Conservation (phyloP, 2,797 vertebrate genomes). For the Merluccius polli region DNA sequence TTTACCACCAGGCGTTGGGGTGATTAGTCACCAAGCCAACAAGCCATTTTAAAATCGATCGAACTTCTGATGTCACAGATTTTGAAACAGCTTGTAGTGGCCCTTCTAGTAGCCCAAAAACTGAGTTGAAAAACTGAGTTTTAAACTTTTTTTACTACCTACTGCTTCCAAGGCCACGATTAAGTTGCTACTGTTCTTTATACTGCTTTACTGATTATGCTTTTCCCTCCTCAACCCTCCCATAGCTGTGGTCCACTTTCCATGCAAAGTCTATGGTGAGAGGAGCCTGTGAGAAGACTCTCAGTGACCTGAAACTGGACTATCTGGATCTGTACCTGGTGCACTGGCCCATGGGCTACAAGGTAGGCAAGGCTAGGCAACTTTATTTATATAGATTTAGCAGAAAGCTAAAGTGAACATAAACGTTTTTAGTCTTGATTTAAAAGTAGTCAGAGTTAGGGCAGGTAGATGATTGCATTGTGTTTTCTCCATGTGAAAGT, state of each 20-base stretch:
- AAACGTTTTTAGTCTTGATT: too few species aligned
- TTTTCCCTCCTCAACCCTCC: not conserved
- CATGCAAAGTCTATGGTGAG: slow-evolving; percentile 81
- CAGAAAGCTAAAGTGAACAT: too few species aligned
- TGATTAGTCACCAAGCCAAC: not conserved
- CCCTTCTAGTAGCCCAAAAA: not conserved
- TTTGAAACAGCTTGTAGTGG: not conserved
- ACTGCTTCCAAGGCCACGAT: not conserved
- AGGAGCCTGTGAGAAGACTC: slow-evolving; percentile 78
- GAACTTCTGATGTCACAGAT: not conserved
- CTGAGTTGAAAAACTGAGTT: too few species aligned
- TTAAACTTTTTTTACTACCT: not conserved
- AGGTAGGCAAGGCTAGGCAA: too few species aligned
- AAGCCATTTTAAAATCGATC: not conserved
- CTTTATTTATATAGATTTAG: too few species aligned
- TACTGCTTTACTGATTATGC: not conserved
- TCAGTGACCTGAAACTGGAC: slow-evolving; percentile 80
- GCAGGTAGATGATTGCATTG: slow-evolving; percentile 65
- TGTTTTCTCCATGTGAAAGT: not conserved
- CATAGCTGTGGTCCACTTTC: slow-evolving; percentile 86
- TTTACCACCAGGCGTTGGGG: too few species aligned
- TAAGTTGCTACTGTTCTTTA: not conserved
- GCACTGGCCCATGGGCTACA: slow-evolving; percentile 85
- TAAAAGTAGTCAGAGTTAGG: too few species aligned
- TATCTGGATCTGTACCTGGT: slow-evolving; percentile 89